Evolutionary conservation across 2,113 vertebrate species (phyloP), one percentile per base, ranked within the genome.

Genomic region (Rhinopomastus cyanomelas): DNA sequence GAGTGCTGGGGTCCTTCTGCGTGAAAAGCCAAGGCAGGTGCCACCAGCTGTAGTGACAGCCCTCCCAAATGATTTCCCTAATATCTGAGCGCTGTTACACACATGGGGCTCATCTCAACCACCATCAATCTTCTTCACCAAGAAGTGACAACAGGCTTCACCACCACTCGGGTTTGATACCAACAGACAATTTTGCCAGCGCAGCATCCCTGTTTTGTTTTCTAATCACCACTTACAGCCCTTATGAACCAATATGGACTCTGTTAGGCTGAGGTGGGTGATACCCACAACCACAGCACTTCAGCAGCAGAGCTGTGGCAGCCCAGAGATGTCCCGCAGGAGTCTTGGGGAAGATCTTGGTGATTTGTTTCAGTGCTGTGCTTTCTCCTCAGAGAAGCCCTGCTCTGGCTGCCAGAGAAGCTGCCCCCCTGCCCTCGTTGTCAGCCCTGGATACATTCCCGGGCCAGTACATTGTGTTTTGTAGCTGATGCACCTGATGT

Each of bases 201-300:
- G 34, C 18, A 21, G 37, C 13, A 0, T 5, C 22, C 25, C 5
- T 1, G 1, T 27, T 81, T 65, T 11, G 2, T 26, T 39, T 42
- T 71, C 7, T 30, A 8, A 55, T 42, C 17, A 2, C 13, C 16
- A 44, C 52, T 85, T 2, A 5, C 16, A 42, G 49, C 55, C 7
- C 2, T 8, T 12, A 5, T 1, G 30, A 59, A 9, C 3, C 26
- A 1, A 4, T 1, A 7, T 0, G 19, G 36, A 14, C 16, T 53
- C 36, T 5, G 12, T 53, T 14, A 32, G 44, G 32, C 60, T 88
- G 46, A 1, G 1, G 2, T 1, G 29, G 57, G 29, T 0, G 0
- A 32, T 21, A 8, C 21, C 19, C 6, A 5, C 2, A 0, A 1
- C 52, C n/a, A 5, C 16, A 16, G 6, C 9, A 0, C 36, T 7